These are phyloP conservation scores for Conus ventricosus DNA, from an alignment of 1,140 invertebrate species.

Conservation along the genomic window DNA sequence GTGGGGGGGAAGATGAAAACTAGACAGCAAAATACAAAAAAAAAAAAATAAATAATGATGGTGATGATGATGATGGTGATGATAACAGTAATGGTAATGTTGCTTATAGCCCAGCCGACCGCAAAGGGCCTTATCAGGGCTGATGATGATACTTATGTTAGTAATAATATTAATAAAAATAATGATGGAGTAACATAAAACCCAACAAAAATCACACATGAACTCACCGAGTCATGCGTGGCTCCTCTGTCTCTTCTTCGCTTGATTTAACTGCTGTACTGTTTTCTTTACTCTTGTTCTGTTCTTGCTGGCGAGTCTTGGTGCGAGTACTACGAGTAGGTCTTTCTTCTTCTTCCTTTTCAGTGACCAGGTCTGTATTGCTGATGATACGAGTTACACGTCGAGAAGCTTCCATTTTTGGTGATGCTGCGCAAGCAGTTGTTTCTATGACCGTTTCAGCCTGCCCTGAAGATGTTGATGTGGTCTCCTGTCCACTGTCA, in stretches of 20 bases:
- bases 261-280: neutral
- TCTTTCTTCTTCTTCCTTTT: conserved; percentile 25
- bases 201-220: too few relatives aligned
- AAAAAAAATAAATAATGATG: too few relatives aligned
- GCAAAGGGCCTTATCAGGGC: too few relatives aligned
- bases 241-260: neutral
- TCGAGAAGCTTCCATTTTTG: neutral
- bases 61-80: too few relatives aligned
- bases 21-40: too few relatives aligned
- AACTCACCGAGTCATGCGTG: conserved; percentile 32
- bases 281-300: neutral
- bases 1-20: too few relatives aligned
- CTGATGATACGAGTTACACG: conserved; percentile 22
- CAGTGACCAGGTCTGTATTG: neutral
- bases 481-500: neutral
- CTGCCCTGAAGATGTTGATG: neutral
- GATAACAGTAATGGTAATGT: too few relatives aligned
- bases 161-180: too few relatives aligned
- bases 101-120: too few relatives aligned
- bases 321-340: neutral
- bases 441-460: neutral
- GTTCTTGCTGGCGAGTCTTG: conserved; percentile 15
- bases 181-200: too few relatives aligned
- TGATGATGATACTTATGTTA: too few relatives aligned
- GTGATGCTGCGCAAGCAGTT: neutral